Conservation (phyloP, 1,140 invertebrate genomes). For the Drosophila orosa region DNA sequence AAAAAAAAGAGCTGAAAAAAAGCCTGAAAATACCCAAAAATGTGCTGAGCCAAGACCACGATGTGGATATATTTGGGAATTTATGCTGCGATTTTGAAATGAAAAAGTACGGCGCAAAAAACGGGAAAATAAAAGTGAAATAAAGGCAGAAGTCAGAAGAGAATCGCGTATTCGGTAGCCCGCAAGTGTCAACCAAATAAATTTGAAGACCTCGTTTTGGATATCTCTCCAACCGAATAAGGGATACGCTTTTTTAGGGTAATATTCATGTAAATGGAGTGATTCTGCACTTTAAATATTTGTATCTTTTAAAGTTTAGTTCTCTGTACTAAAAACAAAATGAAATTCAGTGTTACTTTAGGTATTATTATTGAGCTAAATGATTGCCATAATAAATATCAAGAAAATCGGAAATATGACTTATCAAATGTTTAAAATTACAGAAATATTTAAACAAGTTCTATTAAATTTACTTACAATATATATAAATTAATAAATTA, state of each 20-base stretch:
- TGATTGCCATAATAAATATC: background rate
- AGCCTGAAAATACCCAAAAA: conserved; percentile 36
- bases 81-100: conserved; percentile 67
- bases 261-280: no score
- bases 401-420: background rate
- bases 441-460: background rate
- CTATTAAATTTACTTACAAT: background rate
- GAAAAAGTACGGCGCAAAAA: conserved; percentile 36
- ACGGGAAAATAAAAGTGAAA: conserved; percentile 54
- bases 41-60: conserved; percentile 36
- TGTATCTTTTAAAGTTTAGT: background rate
- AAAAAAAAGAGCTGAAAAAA: conserved; percentile 8
- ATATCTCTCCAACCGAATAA: background rate
- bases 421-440: background rate
- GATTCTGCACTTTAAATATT: background rate
- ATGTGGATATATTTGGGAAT: conserved; percentile 65
- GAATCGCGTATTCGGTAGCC: conserved; percentile 54
- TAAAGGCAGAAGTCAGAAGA: conserved; percentile 51
- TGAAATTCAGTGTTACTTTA: background rate
- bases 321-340: background rate
- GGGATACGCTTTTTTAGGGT: background rate
- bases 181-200: conserved; percentile 48
- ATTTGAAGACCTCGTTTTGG: conserved; percentile 22
- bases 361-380: background rate
- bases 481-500: background rate